phyloP scores from a whole-genome alignment of 1,140 invertebrate genomes.

The Drosophila triauraria region DNA sequence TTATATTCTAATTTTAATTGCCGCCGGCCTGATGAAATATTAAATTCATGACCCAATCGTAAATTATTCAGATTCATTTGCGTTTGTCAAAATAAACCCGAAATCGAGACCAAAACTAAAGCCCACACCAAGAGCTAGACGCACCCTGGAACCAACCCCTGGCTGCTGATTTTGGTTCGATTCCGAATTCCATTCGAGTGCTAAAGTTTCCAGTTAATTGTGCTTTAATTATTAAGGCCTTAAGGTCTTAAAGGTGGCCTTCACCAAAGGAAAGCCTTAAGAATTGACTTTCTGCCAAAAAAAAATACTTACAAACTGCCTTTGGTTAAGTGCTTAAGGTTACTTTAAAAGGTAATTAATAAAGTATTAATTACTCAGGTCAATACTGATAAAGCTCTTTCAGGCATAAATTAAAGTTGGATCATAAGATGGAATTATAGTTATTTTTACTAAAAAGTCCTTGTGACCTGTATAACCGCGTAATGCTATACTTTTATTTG shows the following conservation, averaged over 20 bases:
- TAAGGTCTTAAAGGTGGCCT: not conserved
- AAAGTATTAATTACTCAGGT: no score
- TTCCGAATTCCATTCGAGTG: constrained; percentile 22
- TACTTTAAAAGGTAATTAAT: not conserved
- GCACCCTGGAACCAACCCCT: not conserved
- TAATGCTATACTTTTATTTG: no score
- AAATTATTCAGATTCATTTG: constrained; percentile 54
- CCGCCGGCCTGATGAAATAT: constrained; percentile 49
- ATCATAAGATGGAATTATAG: no score
- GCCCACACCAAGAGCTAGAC: constrained; percentile 2
- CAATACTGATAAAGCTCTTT: no score
- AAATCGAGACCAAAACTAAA: constrained; percentile 36
- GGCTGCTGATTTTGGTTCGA: constrained; percentile 14
- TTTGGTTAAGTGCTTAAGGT: not conserved
- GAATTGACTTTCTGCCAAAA: not conserved
- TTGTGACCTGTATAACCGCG: no score
- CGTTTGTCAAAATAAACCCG: constrained; percentile 49
- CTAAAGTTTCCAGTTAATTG: constrained; percentile 32
- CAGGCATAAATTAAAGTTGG: no score
- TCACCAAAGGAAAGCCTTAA: not conserved
- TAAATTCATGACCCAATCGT: constrained; percentile 44
- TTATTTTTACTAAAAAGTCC: no score
- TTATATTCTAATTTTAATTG: constrained; percentile 63
- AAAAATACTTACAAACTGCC: no score
- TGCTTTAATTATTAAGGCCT: constrained; percentile 18